phyloP scores from a whole-genome alignment of 2,113 vertebrate genomes.

The Dasyurus viverrinus region DNA sequence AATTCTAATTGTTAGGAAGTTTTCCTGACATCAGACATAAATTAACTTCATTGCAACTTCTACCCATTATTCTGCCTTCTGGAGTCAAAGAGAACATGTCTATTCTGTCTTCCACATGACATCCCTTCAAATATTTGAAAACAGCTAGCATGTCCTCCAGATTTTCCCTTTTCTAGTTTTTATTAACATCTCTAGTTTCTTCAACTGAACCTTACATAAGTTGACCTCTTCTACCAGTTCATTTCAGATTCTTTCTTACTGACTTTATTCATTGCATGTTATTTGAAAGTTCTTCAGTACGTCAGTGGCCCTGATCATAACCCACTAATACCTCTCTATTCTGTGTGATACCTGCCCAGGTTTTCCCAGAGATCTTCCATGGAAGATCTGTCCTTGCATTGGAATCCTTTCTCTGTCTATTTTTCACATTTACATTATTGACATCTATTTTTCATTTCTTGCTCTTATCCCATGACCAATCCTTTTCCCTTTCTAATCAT shows the following conservation, averaged over 20 bases:
- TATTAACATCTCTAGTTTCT: background rate
- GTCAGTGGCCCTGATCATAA: background rate
- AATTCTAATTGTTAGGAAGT: background rate
- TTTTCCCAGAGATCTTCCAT: background rate
- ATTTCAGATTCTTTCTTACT: background rate
- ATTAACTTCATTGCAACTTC: background rate
- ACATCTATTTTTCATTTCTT: background rate
- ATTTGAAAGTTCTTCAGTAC: background rate
- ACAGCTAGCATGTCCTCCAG: background rate
- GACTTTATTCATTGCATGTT: background rate
- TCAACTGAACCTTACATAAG: background rate
- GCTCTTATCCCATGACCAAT: background rate
- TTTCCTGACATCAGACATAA: background rate
- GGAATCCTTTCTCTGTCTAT: background rate
- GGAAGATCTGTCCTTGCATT: background rate
- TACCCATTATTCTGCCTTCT: background rate
- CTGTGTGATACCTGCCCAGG: background rate
- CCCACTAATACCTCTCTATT: background rate
- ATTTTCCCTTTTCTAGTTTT: background rate
- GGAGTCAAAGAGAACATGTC: background rate
- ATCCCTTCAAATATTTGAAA: background rate
- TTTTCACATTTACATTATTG: background rate
- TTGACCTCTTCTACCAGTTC: background rate
- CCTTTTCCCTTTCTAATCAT: background rate
- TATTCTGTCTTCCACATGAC: background rate